Base-by-base conservation (phyloP, 1,140 invertebrate genomes). In the Drosophila quadrilineata region DNA sequence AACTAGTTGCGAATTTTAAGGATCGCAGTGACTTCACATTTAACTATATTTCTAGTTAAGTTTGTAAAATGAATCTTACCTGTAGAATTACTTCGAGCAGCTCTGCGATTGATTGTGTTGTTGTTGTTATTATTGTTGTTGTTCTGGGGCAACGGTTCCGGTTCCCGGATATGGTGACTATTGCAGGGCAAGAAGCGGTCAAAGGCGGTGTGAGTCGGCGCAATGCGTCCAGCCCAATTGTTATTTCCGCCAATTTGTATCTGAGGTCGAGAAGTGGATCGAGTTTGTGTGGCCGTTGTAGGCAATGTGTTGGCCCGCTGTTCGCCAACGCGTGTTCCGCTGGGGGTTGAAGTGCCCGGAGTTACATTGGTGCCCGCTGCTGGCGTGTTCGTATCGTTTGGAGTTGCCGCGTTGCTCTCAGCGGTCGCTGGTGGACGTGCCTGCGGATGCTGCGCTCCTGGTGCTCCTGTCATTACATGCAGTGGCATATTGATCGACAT, bases 241-340 rank as follows among this genome's bases (percentile, higher is more conserved):
- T 86, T 86, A 8, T 85, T 85, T 40, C 80, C 66, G 6, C 88
- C 82, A 41, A 93, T 89, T 66, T 93, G 92, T 6, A 94, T 92
- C 58, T 94, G 93, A 3, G 94, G 93, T 24, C 94, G 90, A 2
- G 93, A 89, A 9, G 93, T 93, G 14, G 93, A 93, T 5, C 93
- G 90, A 6, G 93, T 94, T 75, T 93, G 92, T 3, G 93, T 93
- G 2, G 93, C 90, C 3, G 93, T 94, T 6, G 93, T 94, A 40
- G 93, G 93, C 79, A 94, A 91, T 8, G 93, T 94, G 48, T 92
- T 92, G 64, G 92, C 91, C 80, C 93, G 91, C 3, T 92, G 92
- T 0, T 92, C 91, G 0, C 66, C 71, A 36, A 57, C 65, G 2
- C 75, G 75, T 10, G 52, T 64, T 12, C 71, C 79, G 2, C 22